A percentile compares a stretch with the other conserved stretches of the same genome.
Conservation (phyloP, 2,797 vertebrate species). For the Columba guinea region DNA sequence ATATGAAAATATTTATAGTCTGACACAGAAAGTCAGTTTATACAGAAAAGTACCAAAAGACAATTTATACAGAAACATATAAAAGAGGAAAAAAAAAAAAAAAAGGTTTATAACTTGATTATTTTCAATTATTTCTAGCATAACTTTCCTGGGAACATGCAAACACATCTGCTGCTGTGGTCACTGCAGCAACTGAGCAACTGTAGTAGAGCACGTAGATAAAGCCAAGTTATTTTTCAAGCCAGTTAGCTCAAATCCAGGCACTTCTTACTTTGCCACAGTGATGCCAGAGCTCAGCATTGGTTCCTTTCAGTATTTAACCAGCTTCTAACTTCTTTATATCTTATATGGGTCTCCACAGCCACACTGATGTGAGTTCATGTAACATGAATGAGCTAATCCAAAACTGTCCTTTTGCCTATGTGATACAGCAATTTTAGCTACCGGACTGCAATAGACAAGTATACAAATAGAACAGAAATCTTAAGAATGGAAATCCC, state of each 20-base stretch:
- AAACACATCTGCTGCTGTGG: neutral
- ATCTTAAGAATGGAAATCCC: neutral
- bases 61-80: too few relatives aligned
- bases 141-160: neutral
- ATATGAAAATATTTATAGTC: neutral
- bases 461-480: neutral
- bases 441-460: neutral
- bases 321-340: neutral
- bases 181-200: neutral
- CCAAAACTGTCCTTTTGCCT: neutral
- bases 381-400: neutral
- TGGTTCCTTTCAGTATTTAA: neutral
- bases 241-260: neutral
- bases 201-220: accelerated
- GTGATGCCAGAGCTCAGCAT: neutral
- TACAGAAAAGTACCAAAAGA: neutral
- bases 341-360: neutral
- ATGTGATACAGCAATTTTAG: neutral
- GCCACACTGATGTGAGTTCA: neutral
- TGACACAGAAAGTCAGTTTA: neutral
- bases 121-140: neutral
- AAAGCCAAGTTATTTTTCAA: neutral
- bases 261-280: neutral
- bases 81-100: neutral
- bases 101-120: neutral